These are phyloP conservation scores for Monoplex corrugatus DNA, from an alignment of 2,888 invertebrate genomes.

Conservation along the genomic window DNA sequence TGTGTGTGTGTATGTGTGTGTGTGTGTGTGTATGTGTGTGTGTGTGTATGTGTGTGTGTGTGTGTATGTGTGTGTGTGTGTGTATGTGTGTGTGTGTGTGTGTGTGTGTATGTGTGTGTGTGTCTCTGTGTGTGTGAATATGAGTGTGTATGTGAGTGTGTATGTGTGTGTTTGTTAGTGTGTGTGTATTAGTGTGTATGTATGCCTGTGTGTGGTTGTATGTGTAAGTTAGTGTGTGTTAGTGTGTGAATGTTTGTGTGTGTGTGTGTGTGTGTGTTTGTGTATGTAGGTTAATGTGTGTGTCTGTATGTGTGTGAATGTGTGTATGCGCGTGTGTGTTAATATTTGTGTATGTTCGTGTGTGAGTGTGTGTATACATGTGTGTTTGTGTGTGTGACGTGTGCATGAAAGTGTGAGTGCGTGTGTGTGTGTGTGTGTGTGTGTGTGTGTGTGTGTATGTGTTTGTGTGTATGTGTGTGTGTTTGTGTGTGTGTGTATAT, in stretches of 20 bases:
- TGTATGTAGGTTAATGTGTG: neutral
- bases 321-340: neutral
- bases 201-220: neutral
- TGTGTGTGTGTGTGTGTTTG: constrained; percentile 1
- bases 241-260: constrained; percentile 30
- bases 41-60: neutral
- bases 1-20: constrained; percentile 16
- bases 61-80: constrained; percentile 29
- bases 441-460: constrained; percentile 15
- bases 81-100: constrained; percentile 34
- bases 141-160: constrained; percentile 14
- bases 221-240: constrained; percentile 30
- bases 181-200: constrained; percentile 14
- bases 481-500: neutral
- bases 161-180: constrained; percentile 7
- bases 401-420: neutral
- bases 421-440: neutral
- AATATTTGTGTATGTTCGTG: neutral
- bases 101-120: constrained; percentile 35
- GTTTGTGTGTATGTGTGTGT: neutral
- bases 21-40: constrained; percentile 9
- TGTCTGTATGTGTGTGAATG: neutral
- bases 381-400: too few relatives aligned
- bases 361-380: too few relatives aligned
- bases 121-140: constrained; percentile 17